phyloP scores from a whole-genome alignment of 1,140 invertebrate genomes.

The Rhynchophorus ferrugineus region DNA sequence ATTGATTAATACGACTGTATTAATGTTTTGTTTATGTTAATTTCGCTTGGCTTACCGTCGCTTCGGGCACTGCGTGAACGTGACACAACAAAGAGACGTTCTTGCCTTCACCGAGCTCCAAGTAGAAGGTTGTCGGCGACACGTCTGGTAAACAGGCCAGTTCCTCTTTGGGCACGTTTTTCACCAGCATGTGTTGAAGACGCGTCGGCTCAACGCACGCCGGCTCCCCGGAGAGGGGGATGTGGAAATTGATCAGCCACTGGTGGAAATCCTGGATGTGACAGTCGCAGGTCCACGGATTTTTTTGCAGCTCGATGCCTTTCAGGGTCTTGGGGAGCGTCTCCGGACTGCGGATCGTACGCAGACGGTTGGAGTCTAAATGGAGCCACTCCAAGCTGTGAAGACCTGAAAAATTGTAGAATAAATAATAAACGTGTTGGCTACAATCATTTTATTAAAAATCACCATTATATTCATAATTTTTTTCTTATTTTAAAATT shows the following conservation, averaged over 20 bases:
- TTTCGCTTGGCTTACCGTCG: constrained; percentile 52
- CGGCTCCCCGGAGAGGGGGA: constrained; percentile 62
- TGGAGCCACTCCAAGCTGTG: constrained; percentile 75
- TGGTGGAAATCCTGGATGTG: constrained; percentile 62
- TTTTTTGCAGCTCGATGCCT: constrained; percentile 73
- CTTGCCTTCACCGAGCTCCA: constrained; percentile 68
- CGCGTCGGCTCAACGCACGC: constrained; percentile 63
- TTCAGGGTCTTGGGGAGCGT: constrained; percentile 66
- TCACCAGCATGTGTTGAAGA: constrained; percentile 59
- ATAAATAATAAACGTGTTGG: no score
- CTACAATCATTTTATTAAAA: no score
- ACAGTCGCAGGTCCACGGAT: constrained; percentile 86
- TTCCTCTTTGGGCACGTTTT: constrained; percentile 59
- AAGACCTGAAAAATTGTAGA: constrained; percentile 43
- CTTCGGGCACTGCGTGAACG: constrained; percentile 69
- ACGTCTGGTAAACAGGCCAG: constrained; percentile 77
- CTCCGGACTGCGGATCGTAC: constrained; percentile 56
- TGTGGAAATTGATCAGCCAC: constrained; percentile 69
- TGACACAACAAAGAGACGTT: constrained; percentile 73
- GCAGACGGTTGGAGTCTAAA: constrained; percentile 72
- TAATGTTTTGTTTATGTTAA: no score
- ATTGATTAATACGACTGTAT: no score
- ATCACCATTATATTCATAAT: no score
- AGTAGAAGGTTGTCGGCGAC: constrained; percentile 57
- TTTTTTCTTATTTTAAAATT: no score